Percentiles rank a stretch among this genome's conserved stretches.
Conservation (phyloP, 2,888 invertebrate genomes). For the Zelleria hepariella region DNA sequence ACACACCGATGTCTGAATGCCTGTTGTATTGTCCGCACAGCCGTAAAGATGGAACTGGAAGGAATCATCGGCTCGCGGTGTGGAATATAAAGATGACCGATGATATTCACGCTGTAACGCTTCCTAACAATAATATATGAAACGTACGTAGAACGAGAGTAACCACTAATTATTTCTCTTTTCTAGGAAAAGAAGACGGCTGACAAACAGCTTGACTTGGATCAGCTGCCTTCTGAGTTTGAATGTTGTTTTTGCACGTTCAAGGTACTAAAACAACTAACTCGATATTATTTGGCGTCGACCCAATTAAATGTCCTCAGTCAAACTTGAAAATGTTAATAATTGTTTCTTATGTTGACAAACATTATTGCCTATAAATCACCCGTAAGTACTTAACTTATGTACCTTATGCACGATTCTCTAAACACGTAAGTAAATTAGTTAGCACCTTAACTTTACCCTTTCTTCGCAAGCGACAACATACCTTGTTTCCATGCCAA, state of each 20-base stretch:
- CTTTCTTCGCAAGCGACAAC: background rate
- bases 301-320: background rate
- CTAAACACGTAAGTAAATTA: slow-evolving; percentile 5
- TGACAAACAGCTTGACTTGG: slow-evolving; percentile 82
- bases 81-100: background rate
- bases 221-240: slow-evolving; percentile 95
- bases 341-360: background rate
- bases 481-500: background rate
- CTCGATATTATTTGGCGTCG: background rate
- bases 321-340: background rate
- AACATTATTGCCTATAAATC: background rate
- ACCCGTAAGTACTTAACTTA: background rate
- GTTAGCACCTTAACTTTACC: background rate
- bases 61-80: slow-evolving; percentile 8
- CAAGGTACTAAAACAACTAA: slow-evolving; percentile 80
- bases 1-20: background rate
- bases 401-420: background rate
- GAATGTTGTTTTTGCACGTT: slow-evolving; percentile 98
- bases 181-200: slow-evolving; percentile 79
- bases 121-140: slow-evolving; percentile 12
- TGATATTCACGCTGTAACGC: background rate
- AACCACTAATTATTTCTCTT: slow-evolving; percentile 55
- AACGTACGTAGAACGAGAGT: slow-evolving; percentile 12
- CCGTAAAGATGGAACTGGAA: background rate
- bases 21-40: slow-evolving; percentile 1